Conservation (phyloP, 2,888 invertebrate genomes). For the Drosophila falleni region DNA sequence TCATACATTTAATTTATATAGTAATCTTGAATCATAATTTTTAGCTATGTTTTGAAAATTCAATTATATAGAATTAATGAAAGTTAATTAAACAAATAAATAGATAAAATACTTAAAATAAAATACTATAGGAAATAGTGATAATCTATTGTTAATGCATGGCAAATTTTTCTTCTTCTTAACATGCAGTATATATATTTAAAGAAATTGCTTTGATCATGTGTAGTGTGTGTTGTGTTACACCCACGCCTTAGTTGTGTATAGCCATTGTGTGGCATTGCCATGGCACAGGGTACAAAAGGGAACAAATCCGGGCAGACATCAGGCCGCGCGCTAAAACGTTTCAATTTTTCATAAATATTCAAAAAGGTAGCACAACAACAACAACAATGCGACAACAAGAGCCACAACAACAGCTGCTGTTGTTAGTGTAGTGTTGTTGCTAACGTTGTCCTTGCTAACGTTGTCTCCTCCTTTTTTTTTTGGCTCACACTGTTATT, state of each 20-base stretch:
- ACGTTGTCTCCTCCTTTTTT: conserved; percentile 9
- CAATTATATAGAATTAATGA: too few relatives aligned
- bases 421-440: conserved; percentile 32
- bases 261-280: conserved; percentile 7
- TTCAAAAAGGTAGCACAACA: conserved; percentile 71
- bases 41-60: too few relatives aligned
- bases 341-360: conserved; percentile 80
- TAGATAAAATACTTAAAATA: too few relatives aligned
- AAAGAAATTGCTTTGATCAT: background rate
- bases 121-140: too few relatives aligned
- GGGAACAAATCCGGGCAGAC: conserved; percentile 43
- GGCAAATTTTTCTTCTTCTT: too few relatives aligned
- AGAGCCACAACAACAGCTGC: conserved; percentile 56
- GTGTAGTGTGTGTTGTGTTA: background rate
- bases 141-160: too few relatives aligned
- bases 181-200: background rate
- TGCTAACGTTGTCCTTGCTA: conserved; percentile 23
- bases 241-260: background rate
- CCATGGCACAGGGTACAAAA: conserved; percentile 32
- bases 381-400: conserved; percentile 52
- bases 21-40: too few relatives aligned
- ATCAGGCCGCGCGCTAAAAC: conserved; percentile 68
- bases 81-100: too few relatives aligned
- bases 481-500: conserved; percentile 20
- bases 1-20: too few relatives aligned